Percentiles rank a stretch among this genome's conserved stretches.
Conservation (phyloP, 2,113 vertebrate genomes). For the Pyrgilauda ruficollis region DNA sequence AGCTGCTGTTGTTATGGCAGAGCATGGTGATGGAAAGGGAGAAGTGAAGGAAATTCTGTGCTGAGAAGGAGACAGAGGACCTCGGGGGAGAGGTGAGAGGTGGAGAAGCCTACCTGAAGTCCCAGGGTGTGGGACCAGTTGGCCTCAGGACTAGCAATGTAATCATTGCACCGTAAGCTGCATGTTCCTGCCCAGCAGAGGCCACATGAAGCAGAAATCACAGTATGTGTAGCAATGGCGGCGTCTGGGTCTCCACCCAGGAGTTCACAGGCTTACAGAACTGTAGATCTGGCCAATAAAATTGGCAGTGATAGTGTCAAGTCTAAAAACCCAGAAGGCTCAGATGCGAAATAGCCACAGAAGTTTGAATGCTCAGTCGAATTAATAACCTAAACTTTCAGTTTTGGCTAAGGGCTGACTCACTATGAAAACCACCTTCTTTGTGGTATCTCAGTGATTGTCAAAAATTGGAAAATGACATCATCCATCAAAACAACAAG, state of each 20-base stretch:
- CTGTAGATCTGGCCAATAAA: not conserved
- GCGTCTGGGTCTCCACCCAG: not conserved
- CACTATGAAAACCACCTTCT: not conserved
- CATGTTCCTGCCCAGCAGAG: not conserved
- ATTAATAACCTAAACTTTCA: not conserved
- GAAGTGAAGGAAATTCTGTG: not conserved
- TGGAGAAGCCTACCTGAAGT: not conserved
- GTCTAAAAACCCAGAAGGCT: not conserved
- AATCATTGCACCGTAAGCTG: not conserved
- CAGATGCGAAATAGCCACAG: fast-evolving
- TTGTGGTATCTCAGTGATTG: not conserved
- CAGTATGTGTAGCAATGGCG: not conserved
- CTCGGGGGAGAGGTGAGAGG: fast-evolving
- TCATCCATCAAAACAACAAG: not conserved
- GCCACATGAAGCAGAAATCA: not conserved
- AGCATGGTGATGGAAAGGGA: not conserved
- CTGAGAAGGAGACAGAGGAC: not conserved
- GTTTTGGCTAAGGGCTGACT: not conserved
- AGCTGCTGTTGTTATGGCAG: not conserved
- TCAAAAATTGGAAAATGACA: not conserved
- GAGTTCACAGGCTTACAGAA: not conserved
- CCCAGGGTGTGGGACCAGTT: not conserved
- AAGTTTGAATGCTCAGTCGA: not conserved
- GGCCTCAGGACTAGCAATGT: not conserved
- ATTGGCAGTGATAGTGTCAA: not conserved